phyloP scores from a whole-genome alignment of 2,797 vertebrate species.

The Enteromius afrohamiltoni region DNA sequence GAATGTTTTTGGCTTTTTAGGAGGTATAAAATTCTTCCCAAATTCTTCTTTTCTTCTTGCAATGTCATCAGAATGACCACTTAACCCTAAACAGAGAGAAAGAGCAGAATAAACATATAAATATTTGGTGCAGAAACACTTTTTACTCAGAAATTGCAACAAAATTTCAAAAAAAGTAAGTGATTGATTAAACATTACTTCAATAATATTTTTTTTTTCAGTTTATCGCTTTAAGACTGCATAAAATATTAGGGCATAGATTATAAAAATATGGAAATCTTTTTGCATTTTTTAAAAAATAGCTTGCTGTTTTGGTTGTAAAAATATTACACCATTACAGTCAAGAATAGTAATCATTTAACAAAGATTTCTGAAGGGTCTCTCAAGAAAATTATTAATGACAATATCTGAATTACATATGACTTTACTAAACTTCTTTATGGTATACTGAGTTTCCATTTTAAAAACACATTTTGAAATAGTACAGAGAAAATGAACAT shows the following conservation, averaged over 20 bases:
- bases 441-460: background rate
- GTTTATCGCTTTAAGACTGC: background rate
- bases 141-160: background rate
- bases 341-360: background rate
- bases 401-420: background rate
- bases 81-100: constrained; percentile 81
- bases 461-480: background rate
- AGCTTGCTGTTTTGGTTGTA: background rate
- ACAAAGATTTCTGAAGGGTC: background rate
- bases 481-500: background rate
- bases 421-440: background rate
- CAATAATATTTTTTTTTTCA: background rate
- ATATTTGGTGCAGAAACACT: background rate
- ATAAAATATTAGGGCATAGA: too few relatives aligned
- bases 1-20: constrained; percentile 99
- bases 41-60: constrained; percentile 90
- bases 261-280: background rate
- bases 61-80: constrained; percentile 86
- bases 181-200: background rate
- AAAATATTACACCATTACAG: background rate
- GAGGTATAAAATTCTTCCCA: constrained; percentile 96
- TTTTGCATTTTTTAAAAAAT: background rate
- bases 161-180: background rate
- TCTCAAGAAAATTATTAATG: background rate
- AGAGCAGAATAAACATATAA: background rate